A percentile compares a stretch with the other conserved stretches of the same genome.
Evolutionary conservation across 1,140 invertebrate genomes (phyloP).

Genomic region (Colletes gigas): DNA sequence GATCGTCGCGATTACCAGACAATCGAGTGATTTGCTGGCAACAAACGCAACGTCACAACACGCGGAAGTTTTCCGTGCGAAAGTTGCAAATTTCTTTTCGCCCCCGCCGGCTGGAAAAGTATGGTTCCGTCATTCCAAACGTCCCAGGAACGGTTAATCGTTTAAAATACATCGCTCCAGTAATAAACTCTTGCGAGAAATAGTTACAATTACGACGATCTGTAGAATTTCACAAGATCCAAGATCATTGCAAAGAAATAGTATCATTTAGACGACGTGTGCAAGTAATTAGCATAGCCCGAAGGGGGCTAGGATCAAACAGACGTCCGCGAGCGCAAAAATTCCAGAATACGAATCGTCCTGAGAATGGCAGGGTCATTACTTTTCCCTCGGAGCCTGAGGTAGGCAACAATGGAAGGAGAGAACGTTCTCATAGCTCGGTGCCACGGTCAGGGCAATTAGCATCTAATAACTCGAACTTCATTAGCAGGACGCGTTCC

Average conservation of each 20-base stretch:
- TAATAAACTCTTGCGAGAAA: not conserved
- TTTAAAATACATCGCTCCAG: too few relatives aligned
- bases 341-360: too few relatives aligned
- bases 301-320: too few relatives aligned
- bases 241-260: too few relatives aligned
- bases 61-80: constrained; percentile 54
- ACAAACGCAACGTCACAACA: constrained; percentile 37
- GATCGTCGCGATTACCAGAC: constrained; percentile 51
- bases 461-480: constrained; percentile 48
- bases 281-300: too few relatives aligned
- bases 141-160: too few relatives aligned
- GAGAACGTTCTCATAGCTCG: constrained; percentile 46
- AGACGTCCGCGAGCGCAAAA: too few relatives aligned
- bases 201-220: not conserved
- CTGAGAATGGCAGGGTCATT: not conserved
- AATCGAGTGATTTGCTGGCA: constrained; percentile 53
- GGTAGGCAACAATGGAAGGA: constrained; percentile 35
- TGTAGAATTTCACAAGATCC: too few relatives aligned
- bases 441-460: constrained; percentile 45
- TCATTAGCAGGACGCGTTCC: constrained; percentile 26
- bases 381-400: not conserved
- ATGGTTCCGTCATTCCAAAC: not conserved
- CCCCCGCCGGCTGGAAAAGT: constrained; percentile 4
- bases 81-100: constrained; percentile 62
- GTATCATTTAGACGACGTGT: too few relatives aligned